Evolutionary conservation across 2,797 vertebrate genomes (phyloP).

Genomic region (Cuniculus paca): DNA sequence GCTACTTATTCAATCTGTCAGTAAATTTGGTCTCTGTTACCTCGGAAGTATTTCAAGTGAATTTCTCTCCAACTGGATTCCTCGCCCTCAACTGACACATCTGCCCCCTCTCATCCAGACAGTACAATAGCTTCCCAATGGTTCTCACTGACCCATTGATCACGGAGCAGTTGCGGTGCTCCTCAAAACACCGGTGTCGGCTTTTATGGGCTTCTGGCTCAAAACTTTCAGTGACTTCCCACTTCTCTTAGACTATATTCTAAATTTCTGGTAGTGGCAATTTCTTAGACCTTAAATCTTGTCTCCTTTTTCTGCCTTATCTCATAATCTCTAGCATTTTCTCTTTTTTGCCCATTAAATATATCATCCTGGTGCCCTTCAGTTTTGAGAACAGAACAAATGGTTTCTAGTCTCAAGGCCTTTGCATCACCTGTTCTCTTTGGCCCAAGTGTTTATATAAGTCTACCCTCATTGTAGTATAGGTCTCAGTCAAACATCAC

Average conservation of each 20-base stretch:
- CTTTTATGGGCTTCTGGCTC: background rate
- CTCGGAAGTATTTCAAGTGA: background rate
- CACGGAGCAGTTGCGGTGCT: background rate
- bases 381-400: background rate
- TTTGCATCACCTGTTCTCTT: background rate
- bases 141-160: background rate
- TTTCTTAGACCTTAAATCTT: background rate
- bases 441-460: background rate
- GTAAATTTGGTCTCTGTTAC: background rate
- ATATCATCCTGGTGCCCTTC: background rate
- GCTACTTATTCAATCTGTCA: background rate
- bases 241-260: background rate
- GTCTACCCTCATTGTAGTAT: background rate
- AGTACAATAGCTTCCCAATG: rapidly evolving
- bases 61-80: background rate
- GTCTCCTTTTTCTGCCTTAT: background rate
- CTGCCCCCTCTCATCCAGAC: background rate
- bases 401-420: background rate
- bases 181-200: background rate
- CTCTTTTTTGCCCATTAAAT: background rate
- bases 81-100: background rate
- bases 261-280: background rate
- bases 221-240: background rate
- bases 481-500: background rate
- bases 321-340: background rate